A percentile compares a stretch with the other conserved stretches of the same genome.
phyloP scores from a whole-genome alignment of 2,797 vertebrate species.

The Novumbra hubbsi region DNA sequence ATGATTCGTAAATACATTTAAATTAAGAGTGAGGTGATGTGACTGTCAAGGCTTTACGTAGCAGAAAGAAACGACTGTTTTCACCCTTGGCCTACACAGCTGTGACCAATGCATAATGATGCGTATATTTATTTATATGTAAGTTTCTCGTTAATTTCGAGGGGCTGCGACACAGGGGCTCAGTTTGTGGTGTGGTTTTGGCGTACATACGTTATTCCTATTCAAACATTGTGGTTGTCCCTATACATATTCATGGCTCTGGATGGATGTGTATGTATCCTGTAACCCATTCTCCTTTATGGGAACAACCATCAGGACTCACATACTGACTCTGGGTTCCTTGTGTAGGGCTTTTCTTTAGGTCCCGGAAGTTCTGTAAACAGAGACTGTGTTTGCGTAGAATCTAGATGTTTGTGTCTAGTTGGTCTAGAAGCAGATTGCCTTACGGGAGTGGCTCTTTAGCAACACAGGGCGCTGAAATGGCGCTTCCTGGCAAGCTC shows the following conservation, averaged over 20 bases:
- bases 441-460: constrained; percentile 48
- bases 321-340: constrained; percentile 54
- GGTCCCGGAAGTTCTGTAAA: constrained; percentile 41
- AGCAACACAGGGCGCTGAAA: constrained; percentile 40
- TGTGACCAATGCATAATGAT: constrained; percentile 72
- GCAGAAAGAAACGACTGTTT: constrained; percentile 62
- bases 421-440: constrained; percentile 34
- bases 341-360: constrained; percentile 38
- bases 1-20: not conserved
- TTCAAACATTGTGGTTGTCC: constrained; percentile 74
- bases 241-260: constrained; percentile 75
- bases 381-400: constrained; percentile 47
- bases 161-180: constrained; percentile 43
- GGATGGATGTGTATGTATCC: constrained; percentile 59
- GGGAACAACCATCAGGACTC: constrained; percentile 54
- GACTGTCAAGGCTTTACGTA: constrained; percentile 43
- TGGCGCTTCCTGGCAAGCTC: constrained; percentile 9
- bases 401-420: constrained; percentile 46
- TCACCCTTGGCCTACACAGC: constrained; percentile 48
- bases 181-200: constrained; percentile 68
- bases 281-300: constrained; percentile 65
- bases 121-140: constrained; percentile 72
- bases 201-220: constrained; percentile 76
- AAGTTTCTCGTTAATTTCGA: constrained; percentile 25
- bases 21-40: constrained; percentile 1